Conservation (phyloP, 2,797 vertebrate species). For the Gobionotothen gibberifrons region DNA sequence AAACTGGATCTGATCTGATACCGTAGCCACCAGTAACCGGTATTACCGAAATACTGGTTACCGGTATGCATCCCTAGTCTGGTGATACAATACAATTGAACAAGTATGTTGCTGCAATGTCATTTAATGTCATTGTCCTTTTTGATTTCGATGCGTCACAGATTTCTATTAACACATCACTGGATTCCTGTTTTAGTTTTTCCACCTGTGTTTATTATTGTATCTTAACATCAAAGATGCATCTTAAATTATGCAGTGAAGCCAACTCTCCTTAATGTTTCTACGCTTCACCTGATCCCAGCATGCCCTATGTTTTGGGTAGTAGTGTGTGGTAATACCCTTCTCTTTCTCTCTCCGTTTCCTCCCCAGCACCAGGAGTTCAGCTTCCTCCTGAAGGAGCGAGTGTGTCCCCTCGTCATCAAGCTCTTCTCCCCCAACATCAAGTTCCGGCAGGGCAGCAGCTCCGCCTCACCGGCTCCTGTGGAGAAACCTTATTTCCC, state of each 20-base stretch:
- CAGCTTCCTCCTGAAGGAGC: slow-evolving; percentile 97
- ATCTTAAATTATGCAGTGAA: not conserved
- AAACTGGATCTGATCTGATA: too few species aligned
- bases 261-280: not conserved
- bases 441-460: slow-evolving; percentile 97
- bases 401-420: slow-evolving; percentile 98
- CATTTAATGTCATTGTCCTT: too few species aligned
- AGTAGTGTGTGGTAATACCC: too few species aligned
- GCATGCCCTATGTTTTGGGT: too few species aligned
- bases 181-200: not conserved
- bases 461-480: slow-evolving; percentile 92
- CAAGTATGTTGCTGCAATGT: too few species aligned
- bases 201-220: not conserved
- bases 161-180: too few species aligned
- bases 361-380: slow-evolving; percentile 95
- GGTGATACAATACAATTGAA: too few species aligned
- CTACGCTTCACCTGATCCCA: not conserved
- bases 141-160: too few species aligned
- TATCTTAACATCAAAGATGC: not conserved
- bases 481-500: slow-evolving; percentile 99
- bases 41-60: too few species aligned
- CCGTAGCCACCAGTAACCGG: too few species aligned
- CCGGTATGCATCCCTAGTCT: too few species aligned
- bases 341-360: too few species aligned
- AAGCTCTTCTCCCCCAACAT: slow-evolving; percentile 99